These are phyloP conservation scores for Liposcelis brunnea DNA, from an alignment of 2,888 invertebrate species.

Conservation along the genomic window DNA sequence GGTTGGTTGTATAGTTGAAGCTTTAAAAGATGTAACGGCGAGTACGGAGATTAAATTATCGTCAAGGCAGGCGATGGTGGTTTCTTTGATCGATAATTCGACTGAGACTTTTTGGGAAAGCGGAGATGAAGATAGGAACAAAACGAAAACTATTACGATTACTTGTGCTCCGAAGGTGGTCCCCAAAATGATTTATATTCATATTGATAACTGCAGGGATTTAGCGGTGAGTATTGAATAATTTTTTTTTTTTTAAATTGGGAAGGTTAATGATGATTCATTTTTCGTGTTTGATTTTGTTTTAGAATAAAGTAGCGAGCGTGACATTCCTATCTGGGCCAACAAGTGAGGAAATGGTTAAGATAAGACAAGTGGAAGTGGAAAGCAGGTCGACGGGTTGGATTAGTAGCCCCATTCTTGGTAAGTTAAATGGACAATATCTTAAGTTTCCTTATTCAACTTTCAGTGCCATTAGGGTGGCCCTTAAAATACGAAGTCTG, in stretches of 20 bases:
- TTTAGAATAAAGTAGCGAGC: constrained; percentile 74
- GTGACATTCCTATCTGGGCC: constrained; percentile 72
- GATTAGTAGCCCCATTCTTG: constrained; percentile 69
- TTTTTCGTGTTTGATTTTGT: constrained; percentile 18
- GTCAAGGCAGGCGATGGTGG: constrained; percentile 85
- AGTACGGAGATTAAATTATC: constrained; percentile 72
- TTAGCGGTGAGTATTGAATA: constrained; percentile 44
- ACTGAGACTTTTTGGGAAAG: constrained; percentile 99
- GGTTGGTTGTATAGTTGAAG: not conserved
- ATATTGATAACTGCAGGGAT: constrained; percentile 88
- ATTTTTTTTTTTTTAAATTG: constrained; percentile 10
- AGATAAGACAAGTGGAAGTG: constrained; percentile 68
- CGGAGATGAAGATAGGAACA: constrained; percentile 89
- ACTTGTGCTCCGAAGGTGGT: constrained; percentile 42
- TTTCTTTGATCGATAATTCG: constrained; percentile 79
- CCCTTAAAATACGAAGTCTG: too few relatives aligned
- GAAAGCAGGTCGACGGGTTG: constrained; percentile 75
- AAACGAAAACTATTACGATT: constrained; percentile 69
- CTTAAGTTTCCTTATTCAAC: constrained; percentile 7
- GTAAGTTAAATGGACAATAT: constrained; percentile 27
- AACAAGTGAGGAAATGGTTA: constrained; percentile 61
- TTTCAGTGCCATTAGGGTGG: too few relatives aligned
- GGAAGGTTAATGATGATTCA: not conserved
- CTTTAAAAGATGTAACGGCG: constrained; percentile 53
- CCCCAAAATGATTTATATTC: constrained; percentile 64